Base-by-base conservation (phyloP, 2,797 vertebrate genomes). In the Sparidentex hasta region DNA sequence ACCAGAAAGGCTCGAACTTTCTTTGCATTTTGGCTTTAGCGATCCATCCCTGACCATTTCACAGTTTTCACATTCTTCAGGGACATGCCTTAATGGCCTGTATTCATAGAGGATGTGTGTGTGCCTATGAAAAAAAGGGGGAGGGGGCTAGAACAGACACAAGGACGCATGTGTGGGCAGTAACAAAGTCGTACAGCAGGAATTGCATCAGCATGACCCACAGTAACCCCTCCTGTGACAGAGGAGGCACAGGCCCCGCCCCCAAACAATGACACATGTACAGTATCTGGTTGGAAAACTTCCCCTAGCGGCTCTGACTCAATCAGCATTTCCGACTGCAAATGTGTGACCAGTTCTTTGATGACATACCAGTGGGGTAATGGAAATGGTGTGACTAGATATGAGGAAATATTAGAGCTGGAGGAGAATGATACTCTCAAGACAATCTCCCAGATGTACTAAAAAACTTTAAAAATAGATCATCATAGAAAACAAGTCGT, bases 211-310 rank as follows among this genome's bases (percentile, higher is more conserved):
- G 71, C 43, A 27, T 58, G 76, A 79, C 65, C 63, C 2, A 0
- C 0, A 73, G 69, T 79, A 74, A 88, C 78, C 68, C 25, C 41
- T 54, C 18, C 16, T 61, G 33, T n/a, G 13, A n/a, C n/a, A n/a
- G 1, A 47, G 27, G n/a, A 29, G 0, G 27, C 41, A 20, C 1
- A 13, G 75, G 65, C n/a, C 25, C 66, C 77, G 0, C 84, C 86
- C 64, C 75, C 12, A 78, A 86, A 88, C 80, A 87, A 12, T 38
- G 68, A 82, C 86, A 71, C 58, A 50, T 80, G 44, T 38, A 71
- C 25, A 55, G 3, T 9, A 29, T 21, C 16, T 4, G 9, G 9
- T 7, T 62, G 51, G 55, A 78, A 85, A 63, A 29, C 51, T 65
- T 83, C 46, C 72, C 43, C 55, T 21, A 1, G 4, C 23, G 41